Conservation (phyloP, 1,140 invertebrate genomes). For the Trypoxylus dichotomus region DNA sequence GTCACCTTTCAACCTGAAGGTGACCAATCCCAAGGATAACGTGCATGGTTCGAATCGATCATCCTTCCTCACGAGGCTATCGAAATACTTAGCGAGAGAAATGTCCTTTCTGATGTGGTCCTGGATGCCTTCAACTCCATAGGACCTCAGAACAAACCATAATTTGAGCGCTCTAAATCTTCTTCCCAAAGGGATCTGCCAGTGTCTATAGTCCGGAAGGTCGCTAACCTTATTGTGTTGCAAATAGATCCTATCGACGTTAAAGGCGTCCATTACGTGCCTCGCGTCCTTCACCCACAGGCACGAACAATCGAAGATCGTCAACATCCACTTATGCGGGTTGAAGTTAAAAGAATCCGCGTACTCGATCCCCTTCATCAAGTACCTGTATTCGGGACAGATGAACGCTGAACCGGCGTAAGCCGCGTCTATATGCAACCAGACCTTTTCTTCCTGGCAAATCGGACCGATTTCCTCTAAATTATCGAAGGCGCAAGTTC, state of each 20-base stretch:
- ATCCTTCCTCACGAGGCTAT: constrained; percentile 69
- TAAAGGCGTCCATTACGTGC: constrained; percentile 84
- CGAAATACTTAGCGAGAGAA: constrained; percentile 76
- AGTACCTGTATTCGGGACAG: constrained; percentile 73
- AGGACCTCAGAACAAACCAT: constrained; percentile 89
- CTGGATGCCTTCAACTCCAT: constrained; percentile 81
- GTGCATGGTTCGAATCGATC: constrained; percentile 69
- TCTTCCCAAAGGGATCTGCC: constrained; percentile 91
- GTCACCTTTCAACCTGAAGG: constrained; percentile 81
- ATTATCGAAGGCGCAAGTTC: constrained; percentile 90
- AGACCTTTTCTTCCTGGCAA: constrained; percentile 74
- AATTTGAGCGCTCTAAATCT: constrained; percentile 91
- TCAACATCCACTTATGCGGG: constrained; percentile 90
- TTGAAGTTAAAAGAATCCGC: constrained; percentile 91
- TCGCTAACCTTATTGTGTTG: constrained; percentile 68
- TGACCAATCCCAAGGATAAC: constrained; percentile 77
- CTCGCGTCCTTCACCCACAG: constrained; percentile 85
- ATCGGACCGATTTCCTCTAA: constrained; percentile 79
- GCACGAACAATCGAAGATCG: constrained; percentile 91
- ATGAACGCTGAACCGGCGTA: constrained; percentile 88
- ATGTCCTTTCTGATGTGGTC: constrained; percentile 79
- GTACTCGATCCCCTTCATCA: constrained; percentile 80
- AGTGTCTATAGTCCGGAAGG: constrained; percentile 89
- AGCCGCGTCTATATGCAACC: constrained; percentile 89
- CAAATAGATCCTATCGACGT: constrained; percentile 90